Percentiles rank a stretch among this genome's conserved stretches.
phyloP scores from a whole-genome alignment of 2,797 vertebrate genomes.

The Steatocranus sp. region DNA sequence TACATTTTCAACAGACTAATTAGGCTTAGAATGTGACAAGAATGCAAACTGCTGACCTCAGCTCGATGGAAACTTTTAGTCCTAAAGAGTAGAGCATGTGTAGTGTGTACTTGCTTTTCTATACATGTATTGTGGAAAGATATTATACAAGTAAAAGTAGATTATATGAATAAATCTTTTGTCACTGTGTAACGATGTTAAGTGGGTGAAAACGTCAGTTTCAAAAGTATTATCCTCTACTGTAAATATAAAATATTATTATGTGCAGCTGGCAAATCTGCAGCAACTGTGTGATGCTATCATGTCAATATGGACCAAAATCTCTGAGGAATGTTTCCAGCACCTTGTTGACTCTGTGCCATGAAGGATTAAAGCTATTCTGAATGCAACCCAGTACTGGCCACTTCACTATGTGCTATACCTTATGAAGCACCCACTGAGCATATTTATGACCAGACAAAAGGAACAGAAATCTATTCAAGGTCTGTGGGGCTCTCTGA shows the following conservation, averaged over 20 bases:
- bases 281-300: not conserved
- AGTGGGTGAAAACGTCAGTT: not conserved
- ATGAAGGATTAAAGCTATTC: not conserved
- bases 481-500: not conserved
- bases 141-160: not conserved
- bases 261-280: not conserved
- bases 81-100: not conserved
- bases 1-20: constrained; percentile 34
- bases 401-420: not conserved
- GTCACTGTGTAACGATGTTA: not conserved
- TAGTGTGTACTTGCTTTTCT: not conserved
- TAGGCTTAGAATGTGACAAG: not conserved
- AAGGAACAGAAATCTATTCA: not conserved
- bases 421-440: not conserved
- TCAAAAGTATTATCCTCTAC: not conserved
- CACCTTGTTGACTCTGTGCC: not conserved
- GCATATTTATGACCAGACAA: not conserved
- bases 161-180: not conserved
- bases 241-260: not conserved
- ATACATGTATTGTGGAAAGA: not conserved
- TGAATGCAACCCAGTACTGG: not conserved
- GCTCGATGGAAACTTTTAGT: not conserved
- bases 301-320: not conserved
- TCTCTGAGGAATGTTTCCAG: not conserved
- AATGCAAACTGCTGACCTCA: constrained; percentile 37